Evolutionary conservation across 2,797 vertebrate genomes (phyloP), one percentile per base, ranked within the genome.

Genomic region (Coregonus ussuriensis): DNA sequence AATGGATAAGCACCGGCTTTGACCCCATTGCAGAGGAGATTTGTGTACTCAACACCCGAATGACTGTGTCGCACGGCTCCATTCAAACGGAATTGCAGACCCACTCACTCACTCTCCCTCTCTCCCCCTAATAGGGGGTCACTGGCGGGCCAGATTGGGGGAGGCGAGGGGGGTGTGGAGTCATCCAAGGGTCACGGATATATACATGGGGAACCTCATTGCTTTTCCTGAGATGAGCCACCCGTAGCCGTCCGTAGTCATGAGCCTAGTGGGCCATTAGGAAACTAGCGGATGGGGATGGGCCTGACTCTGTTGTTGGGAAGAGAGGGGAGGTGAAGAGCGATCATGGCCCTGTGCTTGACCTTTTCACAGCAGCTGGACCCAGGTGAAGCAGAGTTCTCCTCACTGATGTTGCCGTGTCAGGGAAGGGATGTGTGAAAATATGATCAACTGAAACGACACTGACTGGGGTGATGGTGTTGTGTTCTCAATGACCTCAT

Each of bases 111-210:
- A 13, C 74, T 89, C 89, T 81, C 75, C 75, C 82, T 41, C 37
- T 73, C 84, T 82, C 35, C 52, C 86, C 88, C 89, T 91, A 92
- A 93, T 91, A 87, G 90, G 83, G 92, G 94, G 89, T 91, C 94
- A 95, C 91, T 93, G 93, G 90, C 92, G 90, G 94, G 94, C 93
- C 94, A 94, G 73, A 74, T 84, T 66, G 71, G 82, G 86, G 90
- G 90, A 88, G 86, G 85, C 87, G 86, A 69, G 81, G 88, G 91
- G 88, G 85, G 89, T 88, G 85, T 0, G 81, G 90, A 94, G 94
- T 95, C 94, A 95, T 88, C 91, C 81, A 85, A 81, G 86, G 94
- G 94, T 93, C 94, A 95, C 77, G 81, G 92, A 92, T 91, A 90
- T 91, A 92, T 94, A 87, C 90, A 92, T 92, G 88, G 89, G 89